Base-by-base conservation (phyloP, 2,797 vertebrate genomes). In the Clarias pachynema region DNA sequence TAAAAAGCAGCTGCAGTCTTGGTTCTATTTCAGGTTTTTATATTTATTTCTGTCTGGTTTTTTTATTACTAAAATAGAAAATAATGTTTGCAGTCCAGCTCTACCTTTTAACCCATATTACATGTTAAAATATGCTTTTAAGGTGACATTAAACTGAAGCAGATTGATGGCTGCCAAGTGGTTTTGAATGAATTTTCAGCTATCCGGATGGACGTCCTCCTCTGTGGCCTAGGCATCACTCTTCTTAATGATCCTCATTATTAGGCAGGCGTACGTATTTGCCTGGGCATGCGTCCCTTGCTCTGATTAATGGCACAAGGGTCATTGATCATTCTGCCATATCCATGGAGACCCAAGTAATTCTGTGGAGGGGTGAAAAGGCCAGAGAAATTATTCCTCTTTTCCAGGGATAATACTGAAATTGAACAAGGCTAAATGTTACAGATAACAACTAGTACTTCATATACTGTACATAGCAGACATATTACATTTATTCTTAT, bases 191-290 rank as follows among this genome's bases (percentile, higher is more conserved):
- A 89, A 86, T 63, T 75, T 84, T 85, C 85, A 83, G 56, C 68
- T 69, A 66, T 79, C 72, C 86, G 69, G 86, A 89, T 84, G 86
- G 83, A 90, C 90, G 86, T 75, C 85, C 88, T 90, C 89, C 88
- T 82, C 63, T 87, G 85, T 79, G 85, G 89, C 89, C 79, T 73
- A 90, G 82, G 84, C 88, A 86, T 92, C 82, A 31, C 62, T 89
- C 87, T 85, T 87, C 84, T 75, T 90, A 91, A 92, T 87, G 86
- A 92, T 84, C 82, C 77, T 81, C 78, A 86, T 92, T 89, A 87
- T 91, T 89, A 91, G 83, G 89, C 89, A 86, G 87, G 90, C 81
- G 84, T 90, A 87, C 86, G 77, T 87, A 87, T 86, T 81, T 77
- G 56, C 79, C 87, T 81, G 70, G 85, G 69, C 10, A 57, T 56